phyloP scores from a whole-genome alignment of 2,888 invertebrate species.

The Arrhopalites spinosus region DNA sequence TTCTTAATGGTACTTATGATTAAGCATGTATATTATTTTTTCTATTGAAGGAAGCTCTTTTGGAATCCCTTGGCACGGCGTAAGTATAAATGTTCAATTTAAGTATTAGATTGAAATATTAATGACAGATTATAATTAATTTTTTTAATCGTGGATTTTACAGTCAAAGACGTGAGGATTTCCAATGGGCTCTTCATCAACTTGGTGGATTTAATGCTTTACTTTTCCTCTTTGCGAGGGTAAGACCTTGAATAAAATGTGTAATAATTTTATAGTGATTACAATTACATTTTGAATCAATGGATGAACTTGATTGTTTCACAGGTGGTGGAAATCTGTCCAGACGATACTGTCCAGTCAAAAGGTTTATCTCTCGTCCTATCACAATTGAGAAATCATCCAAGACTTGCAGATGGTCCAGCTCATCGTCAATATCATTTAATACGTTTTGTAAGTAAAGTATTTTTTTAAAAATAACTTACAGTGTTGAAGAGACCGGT shows the following conservation, averaged over 20 bases:
- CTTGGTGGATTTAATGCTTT: slow-evolving; percentile 54
- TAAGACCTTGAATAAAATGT: slow-evolving; percentile 29
- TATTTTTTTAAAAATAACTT: no score
- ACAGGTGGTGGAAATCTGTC: slow-evolving; percentile 55
- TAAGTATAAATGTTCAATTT: no score
- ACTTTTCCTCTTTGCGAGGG: slow-evolving; percentile 54
- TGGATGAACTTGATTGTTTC: no score
- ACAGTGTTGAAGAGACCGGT: no score
- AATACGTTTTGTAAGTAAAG: slow-evolving; percentile 53
- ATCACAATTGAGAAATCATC: slow-evolving; percentile 51
- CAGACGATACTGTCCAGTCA: slow-evolving; percentile 53
- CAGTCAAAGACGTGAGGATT: slow-evolving; percentile 54
- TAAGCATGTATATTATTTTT: no score
- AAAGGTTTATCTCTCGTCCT: slow-evolving; percentile 52
- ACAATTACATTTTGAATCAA: no score
- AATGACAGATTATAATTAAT: no score
- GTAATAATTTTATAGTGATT: no score
- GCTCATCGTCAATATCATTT: slow-evolving; percentile 50
- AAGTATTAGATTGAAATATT: no score
- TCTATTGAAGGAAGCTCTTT: slow-evolving; percentile 49
- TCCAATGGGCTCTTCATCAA: slow-evolving; percentile 56
- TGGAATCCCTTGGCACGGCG: slow-evolving; percentile 46
- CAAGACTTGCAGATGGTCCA: slow-evolving; percentile 49
- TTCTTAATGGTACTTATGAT: no score
- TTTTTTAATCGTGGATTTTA: no score